These are phyloP conservation scores for Sceloporus undulatus DNA, from an alignment of 2,113 vertebrate species.

Conservation along the genomic window DNA sequence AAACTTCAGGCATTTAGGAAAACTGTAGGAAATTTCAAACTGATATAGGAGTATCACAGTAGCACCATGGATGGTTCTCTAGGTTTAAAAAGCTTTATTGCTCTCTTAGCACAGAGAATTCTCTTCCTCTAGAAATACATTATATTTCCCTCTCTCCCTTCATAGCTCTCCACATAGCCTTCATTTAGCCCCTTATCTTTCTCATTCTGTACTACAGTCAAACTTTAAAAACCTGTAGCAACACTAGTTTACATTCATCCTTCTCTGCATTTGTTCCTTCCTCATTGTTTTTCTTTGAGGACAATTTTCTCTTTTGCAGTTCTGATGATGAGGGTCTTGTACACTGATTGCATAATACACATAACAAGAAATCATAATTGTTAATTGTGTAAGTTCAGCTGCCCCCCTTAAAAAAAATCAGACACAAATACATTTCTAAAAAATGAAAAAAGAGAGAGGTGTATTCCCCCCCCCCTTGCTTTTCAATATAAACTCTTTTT, in stretches of 20 bases:
- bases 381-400: background rate
- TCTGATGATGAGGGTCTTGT: background rate
- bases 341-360: background rate
- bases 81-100: conserved; percentile 57
- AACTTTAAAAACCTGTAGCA: background rate
- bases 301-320: background rate
- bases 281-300: background rate
- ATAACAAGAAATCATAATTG: background rate
- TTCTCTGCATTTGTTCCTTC: background rate
- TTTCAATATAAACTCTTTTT: background rate
- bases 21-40: background rate
- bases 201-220: background rate
- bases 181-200: background rate
- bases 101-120: background rate
- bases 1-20: background rate
- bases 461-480: no score
- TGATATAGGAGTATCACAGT: conserved; percentile 30
- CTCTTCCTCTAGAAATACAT: background rate
- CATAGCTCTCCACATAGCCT: no score
- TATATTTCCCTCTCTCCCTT: background rate
- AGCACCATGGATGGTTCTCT: conserved; percentile 35
- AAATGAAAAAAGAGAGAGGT: background rate
- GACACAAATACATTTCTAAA: background rate
- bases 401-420: background rate
- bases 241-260: background rate